These are phyloP conservation scores for Polypterus senegalus DNA, from an alignment of 2,113 vertebrate species.

Conservation along the genomic window DNA sequence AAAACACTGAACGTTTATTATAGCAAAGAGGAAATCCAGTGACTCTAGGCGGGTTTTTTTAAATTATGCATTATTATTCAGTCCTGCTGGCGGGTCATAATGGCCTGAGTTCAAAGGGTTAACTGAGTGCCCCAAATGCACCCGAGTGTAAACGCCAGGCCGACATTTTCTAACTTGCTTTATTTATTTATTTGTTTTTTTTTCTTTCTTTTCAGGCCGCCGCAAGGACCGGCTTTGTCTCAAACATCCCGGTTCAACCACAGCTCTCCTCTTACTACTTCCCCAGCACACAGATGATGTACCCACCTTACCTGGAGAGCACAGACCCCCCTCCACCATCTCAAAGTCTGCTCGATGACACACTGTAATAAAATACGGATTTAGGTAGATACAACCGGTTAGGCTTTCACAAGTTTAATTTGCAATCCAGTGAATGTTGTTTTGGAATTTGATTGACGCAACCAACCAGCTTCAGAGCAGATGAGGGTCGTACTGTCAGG, in stretches of 20 bases:
- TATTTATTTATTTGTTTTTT: background rate
- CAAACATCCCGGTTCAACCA: background rate
- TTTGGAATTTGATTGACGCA: too few relatives aligned
- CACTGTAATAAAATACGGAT: too few relatives aligned
- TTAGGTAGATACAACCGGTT: too few relatives aligned
- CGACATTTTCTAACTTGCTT: background rate
- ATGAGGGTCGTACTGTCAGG: too few relatives aligned
- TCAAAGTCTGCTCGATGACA: background rate
- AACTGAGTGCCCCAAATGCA: background rate
- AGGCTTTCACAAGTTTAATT: too few relatives aligned
- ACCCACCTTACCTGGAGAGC: slow-evolving; percentile 10
- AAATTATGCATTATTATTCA: too few relatives aligned
- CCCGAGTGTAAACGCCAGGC: background rate
- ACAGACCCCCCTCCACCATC: slow-evolving; percentile 4
- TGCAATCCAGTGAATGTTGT: too few relatives aligned
- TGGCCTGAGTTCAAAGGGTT: background rate
- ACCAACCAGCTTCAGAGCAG: too few relatives aligned
- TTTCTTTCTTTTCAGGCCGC: slow-evolving; percentile 12
- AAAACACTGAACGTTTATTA: too few relatives aligned
- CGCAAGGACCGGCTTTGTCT: background rate
- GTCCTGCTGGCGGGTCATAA: background rate
- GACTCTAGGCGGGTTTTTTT: background rate
- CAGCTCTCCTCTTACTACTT: background rate
- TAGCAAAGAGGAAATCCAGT: background rate
- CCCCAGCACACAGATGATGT: background rate